A percentile compares a stretch with the other conserved stretches of the same genome.
phyloP scores from a whole-genome alignment of 2,888 invertebrate species.

The Acanthoscelides obtectus region DNA sequence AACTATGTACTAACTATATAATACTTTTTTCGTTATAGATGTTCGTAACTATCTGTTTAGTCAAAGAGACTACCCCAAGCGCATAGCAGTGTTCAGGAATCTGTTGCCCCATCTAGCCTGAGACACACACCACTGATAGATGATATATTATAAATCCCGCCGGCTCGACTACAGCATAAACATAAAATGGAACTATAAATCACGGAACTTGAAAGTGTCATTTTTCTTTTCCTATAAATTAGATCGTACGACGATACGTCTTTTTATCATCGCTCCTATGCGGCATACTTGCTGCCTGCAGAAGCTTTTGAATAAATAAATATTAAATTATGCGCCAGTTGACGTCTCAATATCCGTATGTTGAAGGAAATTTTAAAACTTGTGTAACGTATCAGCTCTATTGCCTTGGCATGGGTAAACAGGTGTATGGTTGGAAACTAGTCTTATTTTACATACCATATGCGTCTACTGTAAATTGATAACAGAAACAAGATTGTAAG shows the following conservation, averaged over 20 bases:
- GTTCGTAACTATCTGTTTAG: too few relatives aligned
- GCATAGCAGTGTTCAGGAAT: too few relatives aligned
- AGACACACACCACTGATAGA: background rate
- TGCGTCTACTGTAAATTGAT: too few relatives aligned
- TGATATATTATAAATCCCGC: background rate
- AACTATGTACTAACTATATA: too few relatives aligned
- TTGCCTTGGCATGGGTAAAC: background rate
- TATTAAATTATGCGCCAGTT: background rate
- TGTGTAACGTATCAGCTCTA: background rate
- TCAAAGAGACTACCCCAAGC: too few relatives aligned
- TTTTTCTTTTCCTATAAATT: slow-evolving; percentile 13
- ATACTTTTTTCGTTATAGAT: too few relatives aligned
- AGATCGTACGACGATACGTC: slow-evolving; percentile 4
- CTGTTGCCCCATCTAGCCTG: too few relatives aligned
- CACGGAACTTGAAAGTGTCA: slow-evolving; percentile 12
- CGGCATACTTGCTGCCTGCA: background rate
- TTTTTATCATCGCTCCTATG: background rate
- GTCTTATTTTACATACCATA: too few relatives aligned
- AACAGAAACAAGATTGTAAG: too few relatives aligned
- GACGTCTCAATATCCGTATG: background rate
- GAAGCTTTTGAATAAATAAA: background rate
- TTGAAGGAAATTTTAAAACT: background rate
- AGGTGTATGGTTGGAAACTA: background rate
- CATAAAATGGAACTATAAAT: slow-evolving; percentile 13
- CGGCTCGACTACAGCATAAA: background rate